Conservation (phyloP, 2,113 vertebrate species). For the Chloebia gouldiae region DNA sequence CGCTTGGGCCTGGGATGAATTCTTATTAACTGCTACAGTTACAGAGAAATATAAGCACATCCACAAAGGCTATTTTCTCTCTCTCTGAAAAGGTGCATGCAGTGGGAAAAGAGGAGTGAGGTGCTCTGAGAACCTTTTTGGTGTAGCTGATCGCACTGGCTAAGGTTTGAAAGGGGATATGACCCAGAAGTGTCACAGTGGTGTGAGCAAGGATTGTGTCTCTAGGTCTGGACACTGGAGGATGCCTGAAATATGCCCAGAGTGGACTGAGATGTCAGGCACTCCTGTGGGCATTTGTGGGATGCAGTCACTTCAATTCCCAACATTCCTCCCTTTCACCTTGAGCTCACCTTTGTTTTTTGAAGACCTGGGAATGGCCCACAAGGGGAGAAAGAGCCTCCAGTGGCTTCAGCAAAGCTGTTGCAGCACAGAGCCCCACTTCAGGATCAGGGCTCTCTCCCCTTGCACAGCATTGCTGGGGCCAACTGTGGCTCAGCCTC, state of each 20-base stretch:
- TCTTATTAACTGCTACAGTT: background rate
- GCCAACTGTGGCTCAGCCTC: background rate
- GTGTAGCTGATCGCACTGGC: background rate
- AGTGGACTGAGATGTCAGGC: too few relatives aligned
- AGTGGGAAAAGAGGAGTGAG: background rate
- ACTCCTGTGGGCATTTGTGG: background rate
- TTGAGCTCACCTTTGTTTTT: background rate
- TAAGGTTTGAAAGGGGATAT: background rate
- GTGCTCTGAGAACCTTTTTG: background rate
- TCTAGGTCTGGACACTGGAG: background rate
- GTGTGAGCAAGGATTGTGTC: background rate
- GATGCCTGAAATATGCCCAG: background rate
- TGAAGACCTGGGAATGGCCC: background rate
- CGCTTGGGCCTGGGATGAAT: background rate
- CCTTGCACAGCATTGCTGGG: accelerated
- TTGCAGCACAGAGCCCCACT: background rate
- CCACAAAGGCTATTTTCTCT: background rate
- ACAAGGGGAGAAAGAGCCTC: background rate
- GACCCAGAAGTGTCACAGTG: background rate
- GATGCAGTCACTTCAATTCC: background rate
- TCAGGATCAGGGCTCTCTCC: background rate
- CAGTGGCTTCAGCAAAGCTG: background rate
- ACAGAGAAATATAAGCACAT: background rate
- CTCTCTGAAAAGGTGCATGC: background rate
- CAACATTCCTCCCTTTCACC: background rate